Base-by-base conservation (phyloP, 2,797 vertebrate genomes). In the Muscicapa striata region DNA sequence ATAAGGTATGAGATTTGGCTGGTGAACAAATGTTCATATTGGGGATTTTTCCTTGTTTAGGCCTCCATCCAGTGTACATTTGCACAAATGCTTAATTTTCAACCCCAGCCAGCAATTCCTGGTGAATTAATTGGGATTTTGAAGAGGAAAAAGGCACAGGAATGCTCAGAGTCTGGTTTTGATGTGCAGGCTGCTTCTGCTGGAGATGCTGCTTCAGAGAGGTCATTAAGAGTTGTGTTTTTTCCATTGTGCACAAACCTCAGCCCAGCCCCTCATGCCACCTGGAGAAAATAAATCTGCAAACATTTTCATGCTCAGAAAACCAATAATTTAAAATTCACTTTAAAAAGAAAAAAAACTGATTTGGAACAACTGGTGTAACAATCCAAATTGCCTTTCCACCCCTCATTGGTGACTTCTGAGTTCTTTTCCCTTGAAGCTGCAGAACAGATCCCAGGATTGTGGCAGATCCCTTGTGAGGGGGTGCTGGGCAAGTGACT, bases 311-410 rank as follows among this genome's bases (percentile, higher is more conserved):
- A 26, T 11, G n/a, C 45, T 77, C 36, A 74, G 43, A 13, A 74
- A 80, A n/a, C 4, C 16, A 17, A 0, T 23, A 49, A 48, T 40
- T 81, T 17, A 32, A 52, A 63, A 38, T 34, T 17, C 3, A 6
- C 26, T 72, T 34, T 24, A 9, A 30, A 52, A 74, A 63, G 17
- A 29, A 66, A 78, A 29, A 0, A 5, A 40, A 2, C 32, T 48
- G 21, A 2, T 0, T 8, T 4, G 2, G 22, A 17, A 4, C 0
- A 5, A 46, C 34, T n/a, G 9, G 15, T 67, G 68, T 32, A 29
- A 36, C 62, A 74, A 57, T 7, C 38, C 7, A 1, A 1, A 14
- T 14, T 45, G 68, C 20, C 26, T 69, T 87, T 55, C 6, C 27
- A 11, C 11, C 52, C n/a, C 46, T 54, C 10, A 0, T 4, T 29